Percentiles rank a stretch among this genome's conserved stretches.
These are phyloP conservation scores for Narcine bancroftii DNA, from an alignment of 2,113 vertebrate species.

Conservation along the genomic window DNA sequence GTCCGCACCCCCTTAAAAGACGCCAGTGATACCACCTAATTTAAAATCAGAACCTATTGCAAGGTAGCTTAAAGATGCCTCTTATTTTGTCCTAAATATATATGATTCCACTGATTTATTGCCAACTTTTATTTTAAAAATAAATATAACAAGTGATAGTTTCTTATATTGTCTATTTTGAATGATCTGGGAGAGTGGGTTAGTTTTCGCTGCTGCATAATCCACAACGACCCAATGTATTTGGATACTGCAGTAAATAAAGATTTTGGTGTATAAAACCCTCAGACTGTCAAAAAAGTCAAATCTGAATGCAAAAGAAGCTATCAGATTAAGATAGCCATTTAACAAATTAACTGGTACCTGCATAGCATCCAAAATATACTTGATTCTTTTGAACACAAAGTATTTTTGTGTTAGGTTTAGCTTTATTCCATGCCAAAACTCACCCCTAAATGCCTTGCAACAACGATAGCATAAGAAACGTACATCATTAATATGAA, in stretches of 20 bases:
- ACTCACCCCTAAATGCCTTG: not conserved
- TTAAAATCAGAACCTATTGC: not conserved
- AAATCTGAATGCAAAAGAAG: not conserved
- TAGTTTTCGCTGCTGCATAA: not conserved
- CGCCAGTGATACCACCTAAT: not conserved
- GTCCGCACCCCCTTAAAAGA: too few relatives aligned
- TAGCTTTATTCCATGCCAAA: not conserved
- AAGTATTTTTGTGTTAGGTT: not conserved
- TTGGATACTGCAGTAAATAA: not conserved
- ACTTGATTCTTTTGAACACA: not conserved
- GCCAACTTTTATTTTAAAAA: not conserved
- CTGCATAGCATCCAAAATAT: not conserved
- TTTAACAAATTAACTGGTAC: not conserved
- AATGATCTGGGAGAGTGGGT: not conserved
- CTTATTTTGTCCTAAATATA: not conserved
- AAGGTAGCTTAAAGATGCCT: not conserved
- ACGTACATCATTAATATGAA: not conserved
- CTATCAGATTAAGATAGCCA: not conserved
- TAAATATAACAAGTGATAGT: not conserved
- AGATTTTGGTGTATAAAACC: not conserved
- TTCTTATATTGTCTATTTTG: not conserved
- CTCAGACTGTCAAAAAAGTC: not conserved
- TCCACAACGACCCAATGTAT: too few relatives aligned
- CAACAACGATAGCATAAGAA: not conserved
- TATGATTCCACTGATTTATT: not conserved